Evolutionary conservation across 2,797 vertebrate species (phyloP).

Genomic region (Benthosema pterotum): DNA sequence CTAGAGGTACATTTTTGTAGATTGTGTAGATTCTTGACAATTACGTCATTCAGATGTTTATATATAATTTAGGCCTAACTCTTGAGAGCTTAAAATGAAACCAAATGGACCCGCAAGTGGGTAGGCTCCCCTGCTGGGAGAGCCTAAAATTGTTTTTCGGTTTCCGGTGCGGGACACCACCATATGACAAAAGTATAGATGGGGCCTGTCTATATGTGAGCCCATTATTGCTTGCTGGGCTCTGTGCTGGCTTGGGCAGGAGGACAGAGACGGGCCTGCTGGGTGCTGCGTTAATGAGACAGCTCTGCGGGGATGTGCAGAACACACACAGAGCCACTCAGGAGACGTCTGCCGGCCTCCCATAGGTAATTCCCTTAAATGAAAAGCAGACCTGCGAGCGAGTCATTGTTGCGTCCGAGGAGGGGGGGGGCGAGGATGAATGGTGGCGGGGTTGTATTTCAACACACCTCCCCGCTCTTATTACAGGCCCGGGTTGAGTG

Average conservation of each 20-base stretch:
- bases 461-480: constrained; percentile 62
- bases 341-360: constrained; percentile 74
- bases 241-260: constrained; percentile 43
- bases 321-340: constrained; percentile 77
- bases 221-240: constrained; percentile 70
- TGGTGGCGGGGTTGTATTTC: constrained; percentile 73
- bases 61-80: no score
- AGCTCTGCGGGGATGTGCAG: constrained; percentile 75
- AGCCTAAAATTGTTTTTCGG: no score
- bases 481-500: constrained; percentile 50
- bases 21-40: no score
- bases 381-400: constrained; percentile 77
- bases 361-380: constrained; percentile 78
- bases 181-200: no score
- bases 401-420: constrained; percentile 70
- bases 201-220: constrained; percentile 43
- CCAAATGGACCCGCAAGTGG: no score
- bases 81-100: no score
- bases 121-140: no score
- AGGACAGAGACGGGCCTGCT: constrained; percentile 57
- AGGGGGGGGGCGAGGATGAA: constrained; percentile 68
- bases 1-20: no score
- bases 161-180: no score
- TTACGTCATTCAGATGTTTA: no score
- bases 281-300: constrained; percentile 77